Evolutionary conservation across 2,888 invertebrate genomes (phyloP).

Genomic region (Galerucella calmariensis): DNA sequence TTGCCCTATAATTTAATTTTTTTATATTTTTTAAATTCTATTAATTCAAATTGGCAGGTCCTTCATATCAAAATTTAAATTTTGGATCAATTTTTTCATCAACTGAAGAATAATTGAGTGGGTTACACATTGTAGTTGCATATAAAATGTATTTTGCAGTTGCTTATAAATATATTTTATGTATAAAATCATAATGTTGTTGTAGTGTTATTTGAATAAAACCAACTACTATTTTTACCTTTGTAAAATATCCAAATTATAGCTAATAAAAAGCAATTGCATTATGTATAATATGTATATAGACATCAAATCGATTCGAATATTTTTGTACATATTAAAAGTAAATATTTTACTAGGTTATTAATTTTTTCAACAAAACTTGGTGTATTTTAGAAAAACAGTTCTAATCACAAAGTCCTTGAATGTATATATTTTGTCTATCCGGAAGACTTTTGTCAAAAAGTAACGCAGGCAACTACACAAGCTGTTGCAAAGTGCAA

Average conservation of each 20-base stretch:
- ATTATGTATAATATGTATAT: neutral
- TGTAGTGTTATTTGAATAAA: neutral
- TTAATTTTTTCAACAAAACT: neutral
- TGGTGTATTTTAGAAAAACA: neutral
- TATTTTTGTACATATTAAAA: conserved; percentile 1
- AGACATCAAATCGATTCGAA: neutral
- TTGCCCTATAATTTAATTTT: neutral
- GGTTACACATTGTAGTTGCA: neutral
- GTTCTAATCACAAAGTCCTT: neutral
- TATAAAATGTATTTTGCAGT: neutral
- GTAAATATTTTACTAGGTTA: neutral
- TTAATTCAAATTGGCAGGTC: neutral
- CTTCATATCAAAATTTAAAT: conserved; percentile 5
- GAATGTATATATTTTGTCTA: neutral
- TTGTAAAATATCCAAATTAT: conserved; percentile 2
- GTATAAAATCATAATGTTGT: neutral
- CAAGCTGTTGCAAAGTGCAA: neutral
- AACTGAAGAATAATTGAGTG: neutral
- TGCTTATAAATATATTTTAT: neutral
- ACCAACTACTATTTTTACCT: neutral
- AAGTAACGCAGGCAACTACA: neutral
- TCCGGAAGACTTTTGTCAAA: neutral
- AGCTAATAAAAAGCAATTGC: neutral
- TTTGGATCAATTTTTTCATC: neutral
- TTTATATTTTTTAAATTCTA: neutral